Evolutionary conservation across 1,140 invertebrate genomes (phyloP).

Genomic region (Lepidurus apus): DNA sequence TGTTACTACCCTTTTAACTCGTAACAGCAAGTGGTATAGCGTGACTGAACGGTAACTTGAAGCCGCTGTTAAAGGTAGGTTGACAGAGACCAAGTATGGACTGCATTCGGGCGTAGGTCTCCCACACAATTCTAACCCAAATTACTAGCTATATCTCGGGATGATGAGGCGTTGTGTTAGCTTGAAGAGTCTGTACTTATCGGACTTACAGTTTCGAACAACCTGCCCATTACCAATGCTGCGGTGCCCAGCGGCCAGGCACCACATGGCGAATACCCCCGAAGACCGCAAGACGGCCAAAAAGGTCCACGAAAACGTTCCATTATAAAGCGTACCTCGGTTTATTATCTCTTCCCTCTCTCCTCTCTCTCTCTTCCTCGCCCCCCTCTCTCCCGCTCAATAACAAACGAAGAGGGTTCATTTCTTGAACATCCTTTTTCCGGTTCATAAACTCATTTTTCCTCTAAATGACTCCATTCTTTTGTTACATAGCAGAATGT

Average conservation of each 20-base stretch:
- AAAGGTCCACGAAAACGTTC: slow-evolving; percentile 8
- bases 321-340: not conserved
- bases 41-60: not conserved
- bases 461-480: slow-evolving; percentile 15
- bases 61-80: not conserved
- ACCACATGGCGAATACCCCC: slow-evolving; percentile 12
- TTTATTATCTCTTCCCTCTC: not conserved
- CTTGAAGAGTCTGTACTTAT: slow-evolving; percentile 6
- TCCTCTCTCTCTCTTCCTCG: not conserved
- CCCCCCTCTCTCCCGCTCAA: not conserved
- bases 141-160: not conserved
- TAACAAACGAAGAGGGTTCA: not conserved
- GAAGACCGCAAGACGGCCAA: not conserved
- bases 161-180: slow-evolving; percentile 2
- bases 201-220: slow-evolving; percentile 6
- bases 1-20: not conserved
- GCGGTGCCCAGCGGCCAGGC: slow-evolving; percentile 4
- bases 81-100: not conserved
- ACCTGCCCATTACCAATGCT: slow-evolving; percentile 18
- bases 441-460: slow-evolving; percentile 13
- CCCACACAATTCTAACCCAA: slow-evolving; percentile 4
- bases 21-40: not conserved
- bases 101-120: slow-evolving; percentile 3
- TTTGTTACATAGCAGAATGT: not conserved
- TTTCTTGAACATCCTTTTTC: slow-evolving; percentile 9